Evolutionary conservation across 2,888 invertebrate genomes (phyloP).

Genomic region (Platycheirus rosarum): DNA sequence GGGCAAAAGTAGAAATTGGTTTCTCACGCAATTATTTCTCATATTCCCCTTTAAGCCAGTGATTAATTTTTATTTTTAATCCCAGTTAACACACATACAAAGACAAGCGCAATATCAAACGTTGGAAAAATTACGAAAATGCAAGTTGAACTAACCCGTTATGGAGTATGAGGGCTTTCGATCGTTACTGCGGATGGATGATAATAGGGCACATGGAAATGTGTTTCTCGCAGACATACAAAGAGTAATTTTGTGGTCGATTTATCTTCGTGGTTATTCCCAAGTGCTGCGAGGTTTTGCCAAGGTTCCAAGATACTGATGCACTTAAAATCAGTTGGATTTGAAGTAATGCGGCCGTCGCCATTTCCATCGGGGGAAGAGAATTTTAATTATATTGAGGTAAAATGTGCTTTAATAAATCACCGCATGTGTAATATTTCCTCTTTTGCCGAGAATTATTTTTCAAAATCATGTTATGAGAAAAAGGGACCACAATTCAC

Average conservation of each 20-base stretch:
- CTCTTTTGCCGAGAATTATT: too few relatives aligned
- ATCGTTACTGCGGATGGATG: conserved; percentile 17
- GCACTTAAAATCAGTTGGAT: not conserved
- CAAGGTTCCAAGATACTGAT: not conserved
- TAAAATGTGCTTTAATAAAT: not conserved
- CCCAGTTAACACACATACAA: conserved; percentile 57
- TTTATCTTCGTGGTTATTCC: conserved; percentile 52
- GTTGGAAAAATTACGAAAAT: conserved; percentile 31
- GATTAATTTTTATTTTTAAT: conserved; percentile 75
- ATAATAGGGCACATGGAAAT: conserved; percentile 52
- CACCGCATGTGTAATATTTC: too few relatives aligned
- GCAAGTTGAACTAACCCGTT: conserved; percentile 35
- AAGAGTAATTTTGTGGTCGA: conserved; percentile 55
- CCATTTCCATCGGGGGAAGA: too few relatives aligned
- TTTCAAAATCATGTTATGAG: too few relatives aligned
- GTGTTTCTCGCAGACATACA: conserved; percentile 38
- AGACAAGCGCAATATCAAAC: not conserved
- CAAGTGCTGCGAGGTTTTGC: not conserved
- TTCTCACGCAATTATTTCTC: conserved; percentile 75
- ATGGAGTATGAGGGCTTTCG: conserved; percentile 22
- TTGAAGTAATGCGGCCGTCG: too few relatives aligned
- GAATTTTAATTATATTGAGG: not conserved
- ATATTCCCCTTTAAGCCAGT: conserved; percentile 75
- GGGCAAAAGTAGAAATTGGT: conserved; percentile 68
- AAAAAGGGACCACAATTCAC: too few relatives aligned